A percentile compares a stretch with the other conserved stretches of the same genome.
These are phyloP conservation scores for Myxocyprinus asiaticus DNA, from an alignment of 2,113 vertebrate genomes.

Conservation along the genomic window DNA sequence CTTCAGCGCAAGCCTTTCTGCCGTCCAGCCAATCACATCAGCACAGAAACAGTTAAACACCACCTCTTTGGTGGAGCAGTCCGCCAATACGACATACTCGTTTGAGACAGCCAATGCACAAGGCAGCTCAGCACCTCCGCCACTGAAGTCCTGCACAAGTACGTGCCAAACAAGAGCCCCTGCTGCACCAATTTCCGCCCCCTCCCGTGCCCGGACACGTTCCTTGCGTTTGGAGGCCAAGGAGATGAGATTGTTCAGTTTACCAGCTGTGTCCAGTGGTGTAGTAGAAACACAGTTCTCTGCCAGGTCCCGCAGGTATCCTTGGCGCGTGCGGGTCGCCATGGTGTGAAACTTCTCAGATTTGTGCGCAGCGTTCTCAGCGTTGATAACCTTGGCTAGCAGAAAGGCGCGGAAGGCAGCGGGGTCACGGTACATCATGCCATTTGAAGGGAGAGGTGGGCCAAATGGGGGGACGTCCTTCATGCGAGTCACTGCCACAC, in stretches of 20 bases:
- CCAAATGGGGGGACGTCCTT: slow-evolving; percentile 94
- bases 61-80: slow-evolving; percentile 84
- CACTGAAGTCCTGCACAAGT: slow-evolving; percentile 80
- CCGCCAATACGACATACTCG: slow-evolving; percentile 82
- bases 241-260: slow-evolving; percentile 91
- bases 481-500: slow-evolving; percentile 93
- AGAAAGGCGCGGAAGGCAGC: slow-evolving; percentile 89
- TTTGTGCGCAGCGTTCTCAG: slow-evolving; percentile 89
- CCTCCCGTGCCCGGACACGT: slow-evolving; percentile 76
- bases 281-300: slow-evolving; percentile 89
- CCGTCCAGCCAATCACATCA: slow-evolving; percentile 92
- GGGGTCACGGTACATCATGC: slow-evolving; percentile 80
- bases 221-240: slow-evolving; percentile 90
- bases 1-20: slow-evolving; percentile 78
- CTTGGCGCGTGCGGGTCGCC: slow-evolving; percentile 90
- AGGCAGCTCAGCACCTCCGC: slow-evolving; percentile 74
- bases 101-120: slow-evolving; percentile 84
- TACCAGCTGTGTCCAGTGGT: slow-evolving; percentile 81
- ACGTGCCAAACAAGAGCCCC: slow-evolving; percentile 87
- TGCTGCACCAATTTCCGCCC: slow-evolving; percentile 78
- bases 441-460: slow-evolving; percentile 82
- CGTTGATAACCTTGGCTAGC: slow-evolving; percentile 92
- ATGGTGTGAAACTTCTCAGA: slow-evolving; percentile 93
- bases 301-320: slow-evolving; percentile 90
- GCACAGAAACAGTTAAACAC: slow-evolving; percentile 92